Percentiles rank a stretch among this genome's conserved stretches.
Evolutionary conservation across 2,888 invertebrate species (phyloP).

Genomic region (Heteromyza rotundicornis): DNA sequence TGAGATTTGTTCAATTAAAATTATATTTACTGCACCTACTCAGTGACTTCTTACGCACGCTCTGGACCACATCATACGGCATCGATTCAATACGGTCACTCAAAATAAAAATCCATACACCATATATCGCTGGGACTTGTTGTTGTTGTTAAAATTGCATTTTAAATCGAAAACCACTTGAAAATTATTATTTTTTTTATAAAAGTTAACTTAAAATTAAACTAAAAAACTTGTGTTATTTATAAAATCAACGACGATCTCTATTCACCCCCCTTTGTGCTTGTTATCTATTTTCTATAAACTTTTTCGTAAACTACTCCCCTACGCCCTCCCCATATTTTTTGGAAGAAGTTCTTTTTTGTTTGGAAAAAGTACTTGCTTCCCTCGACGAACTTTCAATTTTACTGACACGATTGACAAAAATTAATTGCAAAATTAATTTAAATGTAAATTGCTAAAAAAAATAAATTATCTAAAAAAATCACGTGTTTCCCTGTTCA

Average conservation of each 20-base stretch:
- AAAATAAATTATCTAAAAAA: conserved; percentile 1
- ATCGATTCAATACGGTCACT: too few species aligned
- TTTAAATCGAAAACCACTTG: neutral
- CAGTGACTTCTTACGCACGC: neutral
- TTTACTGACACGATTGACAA: conserved; percentile 6
- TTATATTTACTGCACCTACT: neutral
- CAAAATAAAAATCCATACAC: too few species aligned
- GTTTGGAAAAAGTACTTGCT: conserved; percentile 28
- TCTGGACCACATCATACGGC: neutral
- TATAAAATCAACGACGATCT: conserved; percentile 1
- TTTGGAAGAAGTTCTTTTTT: conserved; percentile 32
- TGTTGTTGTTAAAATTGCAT: too few species aligned
- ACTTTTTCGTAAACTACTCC: neutral
- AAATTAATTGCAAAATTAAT: conserved; percentile 31
- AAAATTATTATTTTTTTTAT: neutral
- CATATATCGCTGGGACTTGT: too few species aligned
- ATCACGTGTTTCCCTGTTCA: neutral
- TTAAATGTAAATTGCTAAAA: conserved; percentile 27
- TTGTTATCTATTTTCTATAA: too few species aligned
- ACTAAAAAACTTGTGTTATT: neutral
- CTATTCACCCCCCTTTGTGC: neutral
- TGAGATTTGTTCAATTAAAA: neutral
- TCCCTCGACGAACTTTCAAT: conserved; percentile 16
- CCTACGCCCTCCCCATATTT: neutral
- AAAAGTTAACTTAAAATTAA: neutral